phyloP scores from a whole-genome alignment of 2,797 vertebrate species.

The Sphenopsis melanotis region DNA sequence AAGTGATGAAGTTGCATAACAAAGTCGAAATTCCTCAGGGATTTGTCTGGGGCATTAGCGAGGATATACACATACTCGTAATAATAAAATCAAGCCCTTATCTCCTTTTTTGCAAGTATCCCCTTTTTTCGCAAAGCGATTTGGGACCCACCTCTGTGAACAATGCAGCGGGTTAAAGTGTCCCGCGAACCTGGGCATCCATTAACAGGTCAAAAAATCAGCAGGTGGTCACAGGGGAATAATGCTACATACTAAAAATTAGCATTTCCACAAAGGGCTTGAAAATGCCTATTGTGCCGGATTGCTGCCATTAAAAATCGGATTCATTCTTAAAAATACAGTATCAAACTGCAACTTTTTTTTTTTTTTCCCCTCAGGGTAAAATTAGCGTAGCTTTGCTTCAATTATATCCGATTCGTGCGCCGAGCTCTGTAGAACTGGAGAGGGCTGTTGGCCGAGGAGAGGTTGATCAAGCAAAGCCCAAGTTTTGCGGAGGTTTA shows the following conservation, averaged over 20 bases:
- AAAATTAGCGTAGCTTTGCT: neutral
- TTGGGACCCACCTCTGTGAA: constrained; percentile 56
- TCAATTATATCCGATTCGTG: neutral
- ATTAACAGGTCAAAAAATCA: constrained; percentile 85
- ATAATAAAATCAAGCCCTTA: constrained; percentile 49
- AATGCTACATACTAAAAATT: constrained; percentile 60
- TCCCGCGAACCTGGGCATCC: constrained; percentile 73
- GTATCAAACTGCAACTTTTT: neutral
- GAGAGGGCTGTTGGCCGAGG: too few species aligned
- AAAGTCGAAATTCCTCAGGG: neutral
- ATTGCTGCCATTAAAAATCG: constrained; percentile 48
- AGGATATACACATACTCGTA: neutral
- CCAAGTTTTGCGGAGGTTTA: neutral
- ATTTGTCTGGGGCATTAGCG: neutral
- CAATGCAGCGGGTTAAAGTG: constrained; percentile 59
- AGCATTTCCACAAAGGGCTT: constrained; percentile 71
- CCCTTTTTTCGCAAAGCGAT: neutral
- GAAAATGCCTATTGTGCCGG: constrained; percentile 65
- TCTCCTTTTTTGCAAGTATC: constrained; percentile 1
- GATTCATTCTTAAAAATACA: constrained; percentile 22
- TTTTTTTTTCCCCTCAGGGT: too few species aligned
- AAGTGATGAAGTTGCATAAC: neutral
- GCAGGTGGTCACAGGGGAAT: constrained; percentile 69
- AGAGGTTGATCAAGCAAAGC: neutral
- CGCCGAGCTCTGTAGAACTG: neutral